Percentiles rank a stretch among this genome's conserved stretches.
Evolutionary conservation across 37 sponge, comb jelly and placozoan genomes (phyloP).

Genomic region (Cladorhizidae sp.): DNA sequence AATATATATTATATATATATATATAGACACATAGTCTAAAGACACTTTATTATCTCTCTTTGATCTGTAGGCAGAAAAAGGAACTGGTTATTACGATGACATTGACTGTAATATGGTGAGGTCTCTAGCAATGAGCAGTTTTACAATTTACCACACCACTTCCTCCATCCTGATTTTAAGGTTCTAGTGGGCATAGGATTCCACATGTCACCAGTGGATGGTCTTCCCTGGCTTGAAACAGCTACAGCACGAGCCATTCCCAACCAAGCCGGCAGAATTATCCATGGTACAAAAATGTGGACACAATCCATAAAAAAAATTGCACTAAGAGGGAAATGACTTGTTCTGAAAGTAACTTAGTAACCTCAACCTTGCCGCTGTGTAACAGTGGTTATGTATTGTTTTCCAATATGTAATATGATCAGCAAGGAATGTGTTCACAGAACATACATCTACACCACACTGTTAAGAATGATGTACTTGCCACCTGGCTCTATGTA

Average conservation of each 20-base stretch:
- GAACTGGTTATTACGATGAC: constrained; percentile 72
- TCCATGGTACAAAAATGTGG: constrained; percentile 15
- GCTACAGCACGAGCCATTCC: constrained; percentile 59
- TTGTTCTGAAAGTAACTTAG: too few species aligned
- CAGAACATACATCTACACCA: too few species aligned
- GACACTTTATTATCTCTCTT: too few species aligned
- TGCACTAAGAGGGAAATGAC: too few species aligned
- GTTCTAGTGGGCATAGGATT: constrained; percentile 91
- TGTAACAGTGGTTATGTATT: too few species aligned
- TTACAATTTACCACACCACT: not conserved
- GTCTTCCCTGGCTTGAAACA: constrained; percentile 82
- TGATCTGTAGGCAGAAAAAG: not conserved
- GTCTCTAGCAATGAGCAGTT: not conserved
- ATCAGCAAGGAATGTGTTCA: too few species aligned
- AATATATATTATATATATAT: too few species aligned
- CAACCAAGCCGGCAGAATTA: constrained; percentile 77
- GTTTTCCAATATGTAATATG: too few species aligned
- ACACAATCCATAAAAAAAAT: too few species aligned
- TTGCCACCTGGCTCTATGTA: not conserved
- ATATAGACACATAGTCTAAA: too few species aligned
- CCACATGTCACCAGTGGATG: constrained; percentile 65
- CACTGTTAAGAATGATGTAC: too few species aligned
- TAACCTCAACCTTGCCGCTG: too few species aligned
- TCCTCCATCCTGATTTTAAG: constrained; percentile 19
- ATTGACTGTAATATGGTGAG: constrained; percentile 74